phyloP scores from a whole-genome alignment of 1,140 invertebrate genomes.

The Sminthurides bifidus region DNA sequence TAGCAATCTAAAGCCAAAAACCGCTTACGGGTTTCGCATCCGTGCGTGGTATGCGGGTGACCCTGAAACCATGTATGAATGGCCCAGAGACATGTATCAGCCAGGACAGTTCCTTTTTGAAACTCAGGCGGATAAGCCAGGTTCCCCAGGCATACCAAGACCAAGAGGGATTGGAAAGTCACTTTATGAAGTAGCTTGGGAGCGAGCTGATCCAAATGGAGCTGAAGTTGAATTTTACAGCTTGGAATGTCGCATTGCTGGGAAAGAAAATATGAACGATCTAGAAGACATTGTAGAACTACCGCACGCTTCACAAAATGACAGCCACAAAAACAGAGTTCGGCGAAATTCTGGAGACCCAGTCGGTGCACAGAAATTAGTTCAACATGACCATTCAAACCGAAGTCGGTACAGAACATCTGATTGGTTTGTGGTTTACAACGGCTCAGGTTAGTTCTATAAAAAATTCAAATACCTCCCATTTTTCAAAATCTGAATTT shows the following conservation, averaged over 20 bases:
- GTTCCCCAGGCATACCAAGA: constrained; percentile 51
- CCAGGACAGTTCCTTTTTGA: constrained; percentile 53
- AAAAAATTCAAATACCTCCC: background rate
- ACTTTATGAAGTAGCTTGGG: constrained; percentile 61
- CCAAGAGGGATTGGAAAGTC: constrained; percentile 49
- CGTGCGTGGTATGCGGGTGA: constrained; percentile 49
- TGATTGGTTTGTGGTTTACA: background rate
- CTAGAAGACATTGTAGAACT: background rate
- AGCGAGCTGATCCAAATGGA: constrained; percentile 53
- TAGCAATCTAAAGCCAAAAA: constrained; percentile 51
- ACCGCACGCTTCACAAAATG: background rate
- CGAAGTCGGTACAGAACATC: background rate
- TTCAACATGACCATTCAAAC: constrained; percentile 12
- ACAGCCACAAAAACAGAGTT: background rate
- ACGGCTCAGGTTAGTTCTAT: background rate
- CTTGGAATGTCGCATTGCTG: constrained; percentile 40
- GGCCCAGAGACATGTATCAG: constrained; percentile 42
- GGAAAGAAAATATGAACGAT: background rate
- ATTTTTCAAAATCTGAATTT: background rate
- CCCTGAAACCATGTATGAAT: constrained; percentile 47
- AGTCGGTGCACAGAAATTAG: constrained; percentile 8
- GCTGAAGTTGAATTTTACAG: constrained; percentile 47
- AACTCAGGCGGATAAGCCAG: constrained; percentile 49
- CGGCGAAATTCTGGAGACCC: background rate
- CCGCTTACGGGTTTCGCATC: constrained; percentile 59